Conservation (phyloP, 2,888 invertebrate species). For the Blastobasis lacticolella region DNA sequence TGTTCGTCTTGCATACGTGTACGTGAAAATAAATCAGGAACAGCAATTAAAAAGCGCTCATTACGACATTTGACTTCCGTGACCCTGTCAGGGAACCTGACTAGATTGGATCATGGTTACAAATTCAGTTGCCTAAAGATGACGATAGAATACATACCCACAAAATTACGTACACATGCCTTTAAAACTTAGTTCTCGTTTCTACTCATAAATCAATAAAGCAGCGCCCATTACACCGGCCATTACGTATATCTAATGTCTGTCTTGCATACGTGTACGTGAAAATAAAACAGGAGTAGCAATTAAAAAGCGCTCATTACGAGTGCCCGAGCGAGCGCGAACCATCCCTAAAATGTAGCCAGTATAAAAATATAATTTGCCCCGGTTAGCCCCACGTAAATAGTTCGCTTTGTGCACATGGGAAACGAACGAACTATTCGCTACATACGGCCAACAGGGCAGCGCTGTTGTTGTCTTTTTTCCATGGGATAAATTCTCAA, state of each 20-base stretch:
- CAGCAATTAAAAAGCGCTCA: slow-evolving; percentile 31
- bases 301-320: slow-evolving; percentile 33
- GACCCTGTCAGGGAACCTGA: too few relatives aligned
- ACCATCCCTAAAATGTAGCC: slow-evolving; percentile 29
- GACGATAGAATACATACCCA: too few relatives aligned
- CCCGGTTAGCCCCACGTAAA: slow-evolving; percentile 2
- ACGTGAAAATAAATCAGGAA: slow-evolving; percentile 8
- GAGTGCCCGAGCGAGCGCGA: slow-evolving; percentile 10
- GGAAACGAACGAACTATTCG: slow-evolving; percentile 6
- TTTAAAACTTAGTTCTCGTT: too few relatives aligned
- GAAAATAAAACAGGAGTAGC: slow-evolving; percentile 10
- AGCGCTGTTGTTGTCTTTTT: too few relatives aligned
- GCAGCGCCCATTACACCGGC: too few relatives aligned
- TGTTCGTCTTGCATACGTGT: neutral
- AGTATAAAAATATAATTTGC: slow-evolving; percentile 20
- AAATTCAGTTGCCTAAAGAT: too few relatives aligned
- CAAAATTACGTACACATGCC: too few relatives aligned
- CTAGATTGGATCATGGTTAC: too few relatives aligned
- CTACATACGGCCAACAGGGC: neutral
- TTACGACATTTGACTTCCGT: slow-evolving; percentile 12
- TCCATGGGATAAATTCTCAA: too few relatives aligned
- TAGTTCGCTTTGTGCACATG: slow-evolving; percentile 8
- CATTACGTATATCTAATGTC: neutral
- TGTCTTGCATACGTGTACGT: neutral
- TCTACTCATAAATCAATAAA: too few relatives aligned